A percentile compares a stretch with the other conserved stretches of the same genome.
Conservation (phyloP, 2,797 vertebrate genomes). For the Hydrocynus forskahlii region DNA sequence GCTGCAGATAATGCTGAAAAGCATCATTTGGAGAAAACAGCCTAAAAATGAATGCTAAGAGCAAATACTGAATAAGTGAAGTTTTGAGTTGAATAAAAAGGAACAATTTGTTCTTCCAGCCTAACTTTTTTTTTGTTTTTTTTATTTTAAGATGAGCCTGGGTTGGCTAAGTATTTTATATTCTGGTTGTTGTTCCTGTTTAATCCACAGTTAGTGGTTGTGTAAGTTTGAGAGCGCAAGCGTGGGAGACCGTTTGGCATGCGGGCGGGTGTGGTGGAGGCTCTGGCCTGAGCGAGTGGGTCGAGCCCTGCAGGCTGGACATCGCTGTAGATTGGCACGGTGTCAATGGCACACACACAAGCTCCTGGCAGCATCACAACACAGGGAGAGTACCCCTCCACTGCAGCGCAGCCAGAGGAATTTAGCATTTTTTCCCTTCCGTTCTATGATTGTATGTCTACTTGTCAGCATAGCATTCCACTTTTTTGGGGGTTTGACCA, state of each 20-base stretch:
- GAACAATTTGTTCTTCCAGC: slow-evolving; percentile 59
- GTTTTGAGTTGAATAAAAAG: slow-evolving; percentile 54
- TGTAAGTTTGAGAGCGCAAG: slow-evolving; percentile 69
- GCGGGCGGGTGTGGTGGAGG: slow-evolving; percentile 54
- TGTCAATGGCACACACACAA: slow-evolving; percentile 33
- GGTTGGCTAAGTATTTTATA: slow-evolving; percentile 68
- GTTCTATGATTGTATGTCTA: slow-evolving; percentile 45
- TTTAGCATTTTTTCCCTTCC: slow-evolving; percentile 25
- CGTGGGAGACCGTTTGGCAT: slow-evolving; percentile 67
- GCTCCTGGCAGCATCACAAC: slow-evolving; percentile 14
- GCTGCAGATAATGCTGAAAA: slow-evolving; percentile 68
- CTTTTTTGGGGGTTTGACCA: slow-evolving; percentile 45
- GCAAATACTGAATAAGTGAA: slow-evolving; percentile 39
- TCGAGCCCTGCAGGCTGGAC: slow-evolving; percentile 47
- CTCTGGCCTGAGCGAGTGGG: slow-evolving; percentile 57
- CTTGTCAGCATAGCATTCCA: slow-evolving; percentile 42
- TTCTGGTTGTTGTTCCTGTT: slow-evolving; percentile 70
- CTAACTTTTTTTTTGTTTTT: neutral
- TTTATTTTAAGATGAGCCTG: slow-evolving; percentile 61
- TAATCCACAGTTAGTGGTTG: slow-evolving; percentile 74
- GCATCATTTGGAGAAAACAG: slow-evolving; percentile 71
- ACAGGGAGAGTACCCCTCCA: slow-evolving; percentile 39
- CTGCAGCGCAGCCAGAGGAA: slow-evolving; percentile 53
- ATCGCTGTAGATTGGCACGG: slow-evolving; percentile 41
- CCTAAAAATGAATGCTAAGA: slow-evolving; percentile 62